These are phyloP conservation scores for Aurelia sp. DNA, from an alignment of 30 jellyfish, hydroid and myxozoan genomes.

Conservation along the genomic window DNA sequence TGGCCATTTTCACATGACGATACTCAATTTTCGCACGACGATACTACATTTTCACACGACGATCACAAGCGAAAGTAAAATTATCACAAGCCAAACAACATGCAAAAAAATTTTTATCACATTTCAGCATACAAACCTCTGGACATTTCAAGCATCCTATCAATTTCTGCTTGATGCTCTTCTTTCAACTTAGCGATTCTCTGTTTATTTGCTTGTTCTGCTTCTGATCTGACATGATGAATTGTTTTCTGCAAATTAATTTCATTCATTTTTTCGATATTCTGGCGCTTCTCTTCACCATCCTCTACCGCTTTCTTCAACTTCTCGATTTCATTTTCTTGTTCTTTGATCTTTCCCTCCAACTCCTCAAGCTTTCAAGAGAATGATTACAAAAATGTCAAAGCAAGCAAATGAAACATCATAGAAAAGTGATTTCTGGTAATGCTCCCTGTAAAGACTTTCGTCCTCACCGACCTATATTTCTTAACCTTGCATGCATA, in stretches of 20 bases:
- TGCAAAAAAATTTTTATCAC: no score
- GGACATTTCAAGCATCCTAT: conserved; percentile 64
- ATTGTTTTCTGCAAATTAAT: conserved; percentile 52
- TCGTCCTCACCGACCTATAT: no score
- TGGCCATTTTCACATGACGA: no score
- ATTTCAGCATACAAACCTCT: conserved; percentile 15
- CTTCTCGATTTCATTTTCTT: conserved; percentile 36
- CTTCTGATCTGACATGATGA: conserved; percentile 54
- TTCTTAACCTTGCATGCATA: no score
- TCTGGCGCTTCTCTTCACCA: conserved; percentile 38
- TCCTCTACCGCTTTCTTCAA: conserved; percentile 21
- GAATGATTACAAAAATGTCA: not conserved
- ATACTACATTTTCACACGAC: no score
- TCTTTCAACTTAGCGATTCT: conserved; percentile 36
- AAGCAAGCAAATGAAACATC: no score
- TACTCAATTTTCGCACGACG: no score
- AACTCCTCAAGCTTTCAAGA: conserved; percentile 3
- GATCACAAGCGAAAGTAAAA: no score
- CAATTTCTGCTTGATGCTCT: conserved; percentile 72
- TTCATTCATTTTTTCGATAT: conserved; percentile 29
- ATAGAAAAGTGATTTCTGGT: no score
- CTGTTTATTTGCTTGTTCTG: conserved; percentile 34
- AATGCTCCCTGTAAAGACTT: no score
- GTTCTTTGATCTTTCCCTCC: conserved; percentile 27
- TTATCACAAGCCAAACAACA: no score